Percentiles rank a stretch among this genome's conserved stretches.
phyloP scores from a whole-genome alignment of 2,888 invertebrate genomes.

The Laspeyria flexula region DNA sequence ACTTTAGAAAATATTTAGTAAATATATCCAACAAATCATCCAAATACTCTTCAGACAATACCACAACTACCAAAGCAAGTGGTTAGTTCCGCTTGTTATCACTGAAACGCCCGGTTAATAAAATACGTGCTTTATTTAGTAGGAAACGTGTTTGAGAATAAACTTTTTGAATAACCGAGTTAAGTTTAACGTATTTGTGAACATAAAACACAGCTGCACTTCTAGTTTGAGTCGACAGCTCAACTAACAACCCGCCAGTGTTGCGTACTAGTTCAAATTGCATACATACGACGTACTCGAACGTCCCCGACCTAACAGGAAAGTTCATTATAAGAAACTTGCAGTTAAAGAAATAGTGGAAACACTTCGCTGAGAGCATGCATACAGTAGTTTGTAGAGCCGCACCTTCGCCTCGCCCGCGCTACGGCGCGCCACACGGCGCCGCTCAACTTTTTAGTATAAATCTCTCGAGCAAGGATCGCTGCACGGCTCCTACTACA shows the following conservation, averaged over 20 bases:
- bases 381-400: slow-evolving; percentile 37
- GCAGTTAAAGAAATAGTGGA: slow-evolving; percentile 42
- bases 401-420: no score
- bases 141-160: slow-evolving; percentile 8
- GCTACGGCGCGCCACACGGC: no score
- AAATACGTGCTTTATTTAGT: neutral
- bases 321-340: slow-evolving; percentile 57
- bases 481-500: slow-evolving; percentile 28
- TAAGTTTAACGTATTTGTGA: slow-evolving; percentile 8
- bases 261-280: slow-evolving; percentile 32
- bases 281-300: slow-evolving; percentile 15
- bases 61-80: no score
- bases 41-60: no score
- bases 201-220: slow-evolving; percentile 18
- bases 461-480: slow-evolving; percentile 49
- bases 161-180: slow-evolving; percentile 15
- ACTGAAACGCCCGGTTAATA: neutral
- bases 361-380: slow-evolving; percentile 35
- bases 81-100: no score
- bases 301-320: slow-evolving; percentile 23
- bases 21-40: no score
- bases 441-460: slow-evolving; percentile 51
- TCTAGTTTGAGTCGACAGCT: slow-evolving; percentile 21
- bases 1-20: no score
- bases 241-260: slow-evolving; percentile 25